These are phyloP conservation scores for Slavum lentiscoides DNA, from an alignment of 2,888 invertebrate genomes.

Conservation along the genomic window DNA sequence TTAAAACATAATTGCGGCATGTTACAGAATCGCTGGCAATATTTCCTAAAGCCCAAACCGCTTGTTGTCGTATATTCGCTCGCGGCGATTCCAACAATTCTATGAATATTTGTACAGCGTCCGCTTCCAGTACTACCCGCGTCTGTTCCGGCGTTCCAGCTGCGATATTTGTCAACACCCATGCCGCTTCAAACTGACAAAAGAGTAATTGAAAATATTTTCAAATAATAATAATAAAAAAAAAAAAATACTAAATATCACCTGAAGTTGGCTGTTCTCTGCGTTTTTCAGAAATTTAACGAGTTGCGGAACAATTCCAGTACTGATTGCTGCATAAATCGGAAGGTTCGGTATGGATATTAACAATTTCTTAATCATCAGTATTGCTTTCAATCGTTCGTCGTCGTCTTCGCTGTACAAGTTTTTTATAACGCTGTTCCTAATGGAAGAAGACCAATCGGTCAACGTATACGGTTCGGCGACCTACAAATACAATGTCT, in stretches of 20 bases:
- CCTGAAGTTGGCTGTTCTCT: conserved; percentile 55
- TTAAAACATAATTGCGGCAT: conserved; percentile 88
- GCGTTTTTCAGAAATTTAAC: conserved; percentile 78
- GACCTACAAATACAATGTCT: conserved; percentile 10
- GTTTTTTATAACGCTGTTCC: conserved; percentile 81
- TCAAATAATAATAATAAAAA: too few species aligned
- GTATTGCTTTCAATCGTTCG: conserved; percentile 76
- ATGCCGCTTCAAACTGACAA: conserved; percentile 93
- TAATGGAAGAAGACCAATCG: conserved; percentile 61
- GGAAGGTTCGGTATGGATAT: conserved; percentile 96
- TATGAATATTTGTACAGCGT: conserved; percentile 90
- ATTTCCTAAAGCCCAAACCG: conserved; percentile 95
- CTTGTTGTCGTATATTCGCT: conserved; percentile 95
- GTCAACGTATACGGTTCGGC: conserved; percentile 8
- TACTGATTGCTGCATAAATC: conserved; percentile 92
- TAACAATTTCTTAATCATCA: conserved; percentile 85
- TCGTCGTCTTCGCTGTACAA: conserved; percentile 76
- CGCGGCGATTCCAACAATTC: conserved; percentile 75
- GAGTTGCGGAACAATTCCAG: conserved; percentile 92
- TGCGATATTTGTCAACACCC: conserved; percentile 98
- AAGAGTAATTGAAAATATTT: neutral
- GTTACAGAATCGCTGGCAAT: conserved; percentile 94
- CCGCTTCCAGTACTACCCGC: conserved; percentile 90
- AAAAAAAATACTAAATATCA: conserved; percentile 40
- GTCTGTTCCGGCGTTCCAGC: conserved; percentile 96